phyloP scores from a whole-genome alignment of 2,797 vertebrate species.

The Rousettus madagascariensis region DNA sequence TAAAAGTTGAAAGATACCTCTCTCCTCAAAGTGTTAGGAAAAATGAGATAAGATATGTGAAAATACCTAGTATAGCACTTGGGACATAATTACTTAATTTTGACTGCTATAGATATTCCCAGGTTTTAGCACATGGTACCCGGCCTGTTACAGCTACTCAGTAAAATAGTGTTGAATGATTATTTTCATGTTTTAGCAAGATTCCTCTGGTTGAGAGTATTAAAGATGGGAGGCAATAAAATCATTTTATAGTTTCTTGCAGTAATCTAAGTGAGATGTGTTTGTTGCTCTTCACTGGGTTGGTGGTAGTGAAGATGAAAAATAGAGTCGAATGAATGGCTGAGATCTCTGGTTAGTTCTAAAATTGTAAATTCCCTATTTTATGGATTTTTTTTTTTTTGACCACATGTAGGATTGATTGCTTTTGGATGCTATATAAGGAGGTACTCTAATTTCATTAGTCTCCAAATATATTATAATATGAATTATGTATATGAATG shows the following conservation, averaged over 20 bases:
- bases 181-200: conserved; percentile 13
- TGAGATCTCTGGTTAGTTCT: neutral
- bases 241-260: neutral
- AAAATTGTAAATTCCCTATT: neutral
- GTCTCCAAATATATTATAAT: neutral
- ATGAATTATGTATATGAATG: neutral
- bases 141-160: neutral
- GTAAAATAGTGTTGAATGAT: neutral
- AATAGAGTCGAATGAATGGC: neutral
- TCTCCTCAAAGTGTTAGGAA: neutral
- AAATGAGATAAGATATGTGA: neutral
- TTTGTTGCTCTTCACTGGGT: neutral
- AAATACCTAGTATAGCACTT: neutral
- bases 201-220: neutral
- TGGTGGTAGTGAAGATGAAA: neutral
- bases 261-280: neutral
- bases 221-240: neutral
- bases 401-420: neutral
- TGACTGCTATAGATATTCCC: neutral
- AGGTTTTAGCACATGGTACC: neutral
- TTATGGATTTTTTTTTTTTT: conserved; percentile 37
- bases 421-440: neutral
- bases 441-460: neutral
- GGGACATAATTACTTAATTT: neutral
- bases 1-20: neutral